Conservation (phyloP, 2,797 vertebrate species). For the Oreochromis grahami region DNA sequence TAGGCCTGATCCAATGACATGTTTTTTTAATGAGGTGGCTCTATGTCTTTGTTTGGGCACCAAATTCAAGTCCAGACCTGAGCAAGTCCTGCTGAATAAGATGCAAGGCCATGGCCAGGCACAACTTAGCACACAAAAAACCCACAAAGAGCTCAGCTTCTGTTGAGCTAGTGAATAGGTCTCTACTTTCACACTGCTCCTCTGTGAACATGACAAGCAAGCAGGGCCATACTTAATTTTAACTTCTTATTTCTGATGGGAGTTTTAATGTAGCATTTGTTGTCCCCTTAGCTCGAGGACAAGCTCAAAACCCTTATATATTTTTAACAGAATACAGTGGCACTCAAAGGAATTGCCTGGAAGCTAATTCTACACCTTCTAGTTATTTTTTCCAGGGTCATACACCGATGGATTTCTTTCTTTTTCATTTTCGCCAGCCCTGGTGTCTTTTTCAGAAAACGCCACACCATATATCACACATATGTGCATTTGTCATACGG, state of each 20-base stretch:
- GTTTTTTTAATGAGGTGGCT: constrained; percentile 77
- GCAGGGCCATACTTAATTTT: constrained; percentile 1
- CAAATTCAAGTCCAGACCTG: constrained; percentile 58
- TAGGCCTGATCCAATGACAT: constrained; percentile 75
- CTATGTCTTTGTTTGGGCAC: constrained; percentile 73
- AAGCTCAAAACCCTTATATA: neutral
- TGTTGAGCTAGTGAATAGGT: constrained; percentile 30
- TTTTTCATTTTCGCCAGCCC: constrained; percentile 49
- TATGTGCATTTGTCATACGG: constrained; percentile 45
- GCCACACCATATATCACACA: constrained; percentile 52
- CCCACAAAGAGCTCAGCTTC: constrained; percentile 38
- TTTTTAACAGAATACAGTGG: constrained; percentile 2
- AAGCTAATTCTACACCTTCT: constrained; percentile 4
- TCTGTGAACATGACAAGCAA: neutral
- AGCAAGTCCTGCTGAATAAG: constrained; percentile 53
- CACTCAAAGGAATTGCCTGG: neutral
- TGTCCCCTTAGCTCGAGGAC: neutral
- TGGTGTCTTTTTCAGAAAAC: constrained; percentile 47
- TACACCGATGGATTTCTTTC: constrained; percentile 26
- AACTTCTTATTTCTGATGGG: neutral
- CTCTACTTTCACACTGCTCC: neutral
- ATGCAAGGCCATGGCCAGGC: constrained; percentile 37
- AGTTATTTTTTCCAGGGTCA: constrained; percentile 41
- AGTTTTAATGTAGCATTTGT: neutral
- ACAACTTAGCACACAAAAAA: constrained; percentile 21